Conservation (phyloP, 2,797 vertebrate genomes). For the Ctenochaetus hawaiiensis region DNA sequence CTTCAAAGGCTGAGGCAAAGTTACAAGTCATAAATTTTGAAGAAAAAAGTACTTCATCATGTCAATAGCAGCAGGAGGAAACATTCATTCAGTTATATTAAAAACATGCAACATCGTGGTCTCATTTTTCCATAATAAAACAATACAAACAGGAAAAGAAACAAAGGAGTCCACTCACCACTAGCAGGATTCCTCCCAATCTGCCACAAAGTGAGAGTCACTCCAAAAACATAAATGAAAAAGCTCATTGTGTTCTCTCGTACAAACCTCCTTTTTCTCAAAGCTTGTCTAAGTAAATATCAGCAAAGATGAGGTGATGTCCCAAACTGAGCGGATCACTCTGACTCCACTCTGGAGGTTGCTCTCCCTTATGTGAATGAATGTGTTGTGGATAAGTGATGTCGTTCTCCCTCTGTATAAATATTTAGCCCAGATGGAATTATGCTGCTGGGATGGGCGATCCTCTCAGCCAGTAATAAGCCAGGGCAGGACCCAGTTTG, state of each 20-base stretch:
- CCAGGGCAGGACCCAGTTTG: conserved; percentile 82
- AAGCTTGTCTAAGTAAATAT: conserved; percentile 52
- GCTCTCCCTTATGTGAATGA: conserved; percentile 84
- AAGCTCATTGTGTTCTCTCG: conserved; percentile 74
- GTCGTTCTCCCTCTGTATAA: conserved; percentile 88
- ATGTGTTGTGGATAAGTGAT: conserved; percentile 85
- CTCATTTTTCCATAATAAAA: conserved; percentile 14
- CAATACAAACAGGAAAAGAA: background rate
- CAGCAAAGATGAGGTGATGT: conserved; percentile 45
- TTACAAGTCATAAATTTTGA: background rate
- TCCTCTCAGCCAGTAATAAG: conserved; percentile 87
- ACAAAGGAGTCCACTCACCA: conserved; percentile 77
- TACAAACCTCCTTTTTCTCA: conserved; percentile 30
- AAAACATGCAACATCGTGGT: background rate
- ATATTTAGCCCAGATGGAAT: conserved; percentile 89
- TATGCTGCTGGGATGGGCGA: conserved; percentile 88
- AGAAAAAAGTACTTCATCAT: background rate
- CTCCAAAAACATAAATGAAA: conserved; percentile 66
- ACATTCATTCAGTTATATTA: background rate
- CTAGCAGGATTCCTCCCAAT: conserved; percentile 79
- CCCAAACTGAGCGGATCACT: conserved; percentile 41
- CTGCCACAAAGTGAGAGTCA: conserved; percentile 76
- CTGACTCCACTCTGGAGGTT: conserved; percentile 59
- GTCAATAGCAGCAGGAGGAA: background rate
- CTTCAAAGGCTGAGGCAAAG: background rate